Evolutionary conservation across 2,113 vertebrate species (phyloP), one percentile per base, ranked within the genome.

Genomic region (Edolisoma coerulescens): DNA sequence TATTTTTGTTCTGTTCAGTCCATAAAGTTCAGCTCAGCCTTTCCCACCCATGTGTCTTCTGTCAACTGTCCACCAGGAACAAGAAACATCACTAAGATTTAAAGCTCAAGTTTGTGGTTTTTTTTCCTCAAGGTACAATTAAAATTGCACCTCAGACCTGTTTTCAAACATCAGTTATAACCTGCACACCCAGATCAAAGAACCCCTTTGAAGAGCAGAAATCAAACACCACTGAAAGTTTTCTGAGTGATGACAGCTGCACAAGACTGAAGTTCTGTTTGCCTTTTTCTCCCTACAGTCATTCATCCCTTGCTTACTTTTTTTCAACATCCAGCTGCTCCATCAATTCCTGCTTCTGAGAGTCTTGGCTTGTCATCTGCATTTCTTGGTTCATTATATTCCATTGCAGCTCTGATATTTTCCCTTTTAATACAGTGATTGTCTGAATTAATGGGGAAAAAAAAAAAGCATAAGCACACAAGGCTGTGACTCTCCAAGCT

Each of bases 241-340:
- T 77, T 83, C 69, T 42, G 59, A 95, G 73, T 80, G 91, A 97
- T 13, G 42, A 88, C 79, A 93, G 52, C 82, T 93, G 83, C 77
- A 77, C n/a, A 85, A 91, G 54, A 73, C 49, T 92, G 61, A 93
- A 91, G 85, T 71, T 95, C 65, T 82, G 35, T 85, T 92, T 87
- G 71, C 42, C 86, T 89, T 90, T 89, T 91, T 82, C 90, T 79
- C 67, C 84, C 76, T 27, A 37, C 44, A 90, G 64, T 94, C 77
- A 91, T 57, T 90, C 83, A 95, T 67, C 60, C 52, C n/a, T 70
- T n/a, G 73, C 98, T 97, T 97, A 99, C 99, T 98, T 99, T 82
- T 94, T 98, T 76, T 99, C 98, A 65, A 98, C 84, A 52, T 99
- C 99, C 67, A 99, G 93, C 94, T 99, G 99, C 79, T 99, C 99